These are phyloP conservation scores for Stenotaenia linearis DNA, from an alignment of 2,888 invertebrate species.

Conservation along the genomic window DNA sequence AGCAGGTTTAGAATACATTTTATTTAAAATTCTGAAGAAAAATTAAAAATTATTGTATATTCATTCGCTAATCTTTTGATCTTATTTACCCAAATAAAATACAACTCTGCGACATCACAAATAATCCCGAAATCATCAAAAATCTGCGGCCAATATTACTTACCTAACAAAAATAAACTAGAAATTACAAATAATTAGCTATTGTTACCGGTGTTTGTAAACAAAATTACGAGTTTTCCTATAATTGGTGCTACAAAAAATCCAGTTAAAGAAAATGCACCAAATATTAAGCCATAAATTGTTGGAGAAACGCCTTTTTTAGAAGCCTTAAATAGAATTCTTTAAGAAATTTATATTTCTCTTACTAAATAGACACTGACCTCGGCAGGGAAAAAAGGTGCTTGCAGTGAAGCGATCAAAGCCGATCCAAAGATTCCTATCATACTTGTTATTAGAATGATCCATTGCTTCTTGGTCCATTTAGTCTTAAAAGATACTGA, in stretches of 20 bases:
- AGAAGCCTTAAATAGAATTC: neutral
- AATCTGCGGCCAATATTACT: constrained; percentile 71
- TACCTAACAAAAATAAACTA: constrained; percentile 49
- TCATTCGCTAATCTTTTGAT: too few relatives aligned
- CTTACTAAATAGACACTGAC: neutral
- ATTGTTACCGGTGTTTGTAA: too few relatives aligned
- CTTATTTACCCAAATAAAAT: constrained; percentile 66
- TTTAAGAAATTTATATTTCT: neutral
- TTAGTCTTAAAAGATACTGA: neutral
- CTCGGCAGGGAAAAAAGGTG: neutral
- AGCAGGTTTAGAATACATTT: constrained; percentile 45
- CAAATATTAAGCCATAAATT: constrained; percentile 80
- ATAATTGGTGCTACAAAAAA: constrained; percentile 77
- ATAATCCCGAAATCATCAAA: constrained; percentile 73
- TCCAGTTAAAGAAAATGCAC: constrained; percentile 74
- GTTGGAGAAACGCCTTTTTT: constrained; percentile 58
- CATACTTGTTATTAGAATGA: neutral
- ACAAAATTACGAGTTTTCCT: constrained; percentile 59
- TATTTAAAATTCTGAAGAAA: constrained; percentile 6
- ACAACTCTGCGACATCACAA: constrained; percentile 74
- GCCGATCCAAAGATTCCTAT: neutral
- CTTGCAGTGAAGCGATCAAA: neutral
- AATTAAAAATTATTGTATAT: neutral
- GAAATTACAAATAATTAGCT: neutral
- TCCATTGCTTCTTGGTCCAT: neutral